Conservation (phyloP, 2,888 invertebrate genomes). For the Campoplex nolae region DNA sequence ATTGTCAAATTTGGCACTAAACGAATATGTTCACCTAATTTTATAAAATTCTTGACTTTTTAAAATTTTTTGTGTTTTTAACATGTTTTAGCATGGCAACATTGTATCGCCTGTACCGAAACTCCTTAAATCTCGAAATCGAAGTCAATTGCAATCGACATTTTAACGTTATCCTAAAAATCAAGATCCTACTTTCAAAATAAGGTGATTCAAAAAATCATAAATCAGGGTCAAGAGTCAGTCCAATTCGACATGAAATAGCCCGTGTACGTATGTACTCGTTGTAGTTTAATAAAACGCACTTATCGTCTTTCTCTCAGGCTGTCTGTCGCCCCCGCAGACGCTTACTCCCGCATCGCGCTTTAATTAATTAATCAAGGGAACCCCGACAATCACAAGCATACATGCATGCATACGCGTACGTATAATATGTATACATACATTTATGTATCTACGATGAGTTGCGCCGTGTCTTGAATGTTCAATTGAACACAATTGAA, state of each 20-base stretch:
- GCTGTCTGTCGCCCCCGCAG: constrained; percentile 46
- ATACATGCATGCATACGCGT: neutral
- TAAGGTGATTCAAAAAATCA: no score
- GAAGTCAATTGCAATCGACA: no score
- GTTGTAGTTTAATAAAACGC: constrained; percentile 35
- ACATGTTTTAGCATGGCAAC: no score
- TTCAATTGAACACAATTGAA: constrained; percentile 60
- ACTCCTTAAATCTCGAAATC: no score
- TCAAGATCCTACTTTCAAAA: no score
- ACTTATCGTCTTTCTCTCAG: constrained; percentile 53
- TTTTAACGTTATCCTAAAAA: no score
- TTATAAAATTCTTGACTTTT: no score
- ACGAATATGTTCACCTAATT: no score
- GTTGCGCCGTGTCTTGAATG: constrained; percentile 34
- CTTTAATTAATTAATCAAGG: constrained; percentile 67
- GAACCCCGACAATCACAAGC: constrained; percentile 31
- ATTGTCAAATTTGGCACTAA: no score
- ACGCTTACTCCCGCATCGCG: constrained; percentile 58
- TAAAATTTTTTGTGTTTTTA: no score
- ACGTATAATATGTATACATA: constrained; percentile 3
- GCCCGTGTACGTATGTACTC: neutral
- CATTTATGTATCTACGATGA: constrained; percentile 38
- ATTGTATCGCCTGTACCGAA: no score
- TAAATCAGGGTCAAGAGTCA: neutral
- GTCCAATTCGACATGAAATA: neutral